Base-by-base conservation (phyloP, 2,797 vertebrate species). In the Otolemur crassicaudatus region DNA sequence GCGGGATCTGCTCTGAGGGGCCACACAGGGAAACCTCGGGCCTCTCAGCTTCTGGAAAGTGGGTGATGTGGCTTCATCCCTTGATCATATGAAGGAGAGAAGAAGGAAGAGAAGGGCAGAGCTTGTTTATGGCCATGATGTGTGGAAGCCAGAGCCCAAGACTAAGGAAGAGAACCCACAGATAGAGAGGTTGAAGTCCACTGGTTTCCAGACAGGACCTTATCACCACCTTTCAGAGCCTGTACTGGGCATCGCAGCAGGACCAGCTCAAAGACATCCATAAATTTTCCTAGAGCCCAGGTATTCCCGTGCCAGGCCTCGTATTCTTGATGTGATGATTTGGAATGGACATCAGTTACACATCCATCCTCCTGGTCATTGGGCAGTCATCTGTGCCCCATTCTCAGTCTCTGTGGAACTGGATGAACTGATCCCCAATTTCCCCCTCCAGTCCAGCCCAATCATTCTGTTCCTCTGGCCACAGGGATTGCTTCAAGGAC, bases 341-440 rank as follows among this genome's bases (percentile, higher is more conserved):
- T 4, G 2, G 7, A 25, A 12, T 0, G 31, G 60, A 19, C 43
- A 19, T 14, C 0, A 0, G 20, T 23, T 40, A 7, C 16, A n/a
- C n/a, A 5, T 40, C 73, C 3, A 1, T 60, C 56, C 27, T 40
- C 9, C 58, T 61, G 37, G 27, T 9, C 3, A 14, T 14, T 6
- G 17, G 79, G 31, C 72, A 40, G 9, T 43, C 20, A n/a, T 17
- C 43, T 3, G 12, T 34, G 11, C 34, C 58, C 46, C 22, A 2
- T 37, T 34, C 58, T 69, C 34, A 53, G 27, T 67, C 34, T 40
- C 63, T 12, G 7, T n/a, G n/a, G 31, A 56, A 67, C 84, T 72
- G 31, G 22, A 23, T 73, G 76, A 61, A 70, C 11, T 40, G 76
- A 88, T 14, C 40, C 23, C 75, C 17, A 3, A 60, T 7, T n/a